Evolutionary conservation across 2,113 vertebrate genomes (phyloP).

Genomic region (human): GRCh38 chr18:3145501-3146000

Average conservation of each 20-base stretch:
- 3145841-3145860: no score
- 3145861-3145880: no score
- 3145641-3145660: not conserved
- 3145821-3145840: no score
- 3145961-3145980: not conserved
- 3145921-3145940: not conserved
- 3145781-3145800: no score
- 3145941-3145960: not conserved
- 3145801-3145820: no score
- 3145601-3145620: not conserved
- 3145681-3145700: no score
- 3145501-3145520: not conserved
- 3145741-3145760: no score
- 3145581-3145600: not conserved
- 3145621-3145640: not conserved
- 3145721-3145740: no score
- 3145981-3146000: not conserved
- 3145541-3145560: not conserved
- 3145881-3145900: not conserved
- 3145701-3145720: no score
- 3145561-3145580: not conserved
- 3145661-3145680: not conserved
- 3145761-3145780: no score
- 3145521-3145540: not conserved
- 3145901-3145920: not conserved